These are phyloP conservation scores for Euphonia xanthogaster DNA, from an alignment of 2,797 vertebrate genomes.

Conservation along the genomic window DNA sequence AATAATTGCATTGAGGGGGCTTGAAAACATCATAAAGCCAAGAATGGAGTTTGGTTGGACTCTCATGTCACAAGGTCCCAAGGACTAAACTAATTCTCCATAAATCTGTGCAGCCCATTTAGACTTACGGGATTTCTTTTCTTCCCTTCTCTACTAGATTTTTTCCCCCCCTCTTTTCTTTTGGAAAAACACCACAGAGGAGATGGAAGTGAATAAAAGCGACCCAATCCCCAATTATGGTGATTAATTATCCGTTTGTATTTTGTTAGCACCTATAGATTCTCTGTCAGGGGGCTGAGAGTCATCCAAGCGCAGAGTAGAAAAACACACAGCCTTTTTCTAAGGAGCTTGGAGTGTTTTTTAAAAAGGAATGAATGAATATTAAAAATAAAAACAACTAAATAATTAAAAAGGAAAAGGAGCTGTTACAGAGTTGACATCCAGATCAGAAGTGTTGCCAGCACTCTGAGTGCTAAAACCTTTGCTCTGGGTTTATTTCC, in stretches of 20 bases:
- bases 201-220: constrained; percentile 23
- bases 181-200: neutral
- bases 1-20: constrained; percentile 70
- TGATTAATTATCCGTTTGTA: constrained; percentile 47
- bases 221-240: neutral
- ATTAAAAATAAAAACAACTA: neutral
- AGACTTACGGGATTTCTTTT: constrained; percentile 34
- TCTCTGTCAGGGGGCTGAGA: constrained; percentile 21
- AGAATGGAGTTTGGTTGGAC: constrained; percentile 63
- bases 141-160: neutral
- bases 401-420: neutral
- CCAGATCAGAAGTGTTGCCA: neutral
- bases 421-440: neutral
- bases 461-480: neutral
- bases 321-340: neutral
- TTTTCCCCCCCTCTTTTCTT: neutral
- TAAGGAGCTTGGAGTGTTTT: neutral
- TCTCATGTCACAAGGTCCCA: constrained; percentile 44
- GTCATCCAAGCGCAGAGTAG: neutral
- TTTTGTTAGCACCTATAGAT: constrained; percentile 41
- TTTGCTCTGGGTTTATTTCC: neutral
- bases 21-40: constrained; percentile 66
- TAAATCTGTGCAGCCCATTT: constrained; percentile 52
- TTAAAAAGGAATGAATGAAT: neutral
- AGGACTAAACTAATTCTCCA: constrained; percentile 60